phyloP scores from a whole-genome alignment of 2,113 vertebrate genomes.

The Aspidoscelis tigris region DNA sequence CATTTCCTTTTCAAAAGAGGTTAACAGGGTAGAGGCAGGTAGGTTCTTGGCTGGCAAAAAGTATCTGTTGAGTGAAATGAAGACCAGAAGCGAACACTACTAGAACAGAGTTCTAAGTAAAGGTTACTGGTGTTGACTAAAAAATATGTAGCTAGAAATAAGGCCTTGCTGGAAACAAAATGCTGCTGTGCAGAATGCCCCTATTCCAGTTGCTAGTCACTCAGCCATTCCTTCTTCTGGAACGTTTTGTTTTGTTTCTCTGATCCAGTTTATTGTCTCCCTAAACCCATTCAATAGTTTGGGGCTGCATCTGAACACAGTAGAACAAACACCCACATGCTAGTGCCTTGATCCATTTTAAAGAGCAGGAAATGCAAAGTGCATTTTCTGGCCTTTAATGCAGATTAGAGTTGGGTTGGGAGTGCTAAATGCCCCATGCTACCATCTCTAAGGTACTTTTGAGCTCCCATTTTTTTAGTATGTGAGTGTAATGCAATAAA shows the following conservation, averaged over 20 bases:
- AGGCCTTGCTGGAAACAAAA: neutral
- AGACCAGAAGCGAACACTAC: neutral
- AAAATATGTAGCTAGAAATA: neutral
- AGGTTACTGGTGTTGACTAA: neutral
- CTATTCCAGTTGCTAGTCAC: neutral
- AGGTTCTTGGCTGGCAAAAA: conserved; percentile 4
- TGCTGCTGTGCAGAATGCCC: neutral
- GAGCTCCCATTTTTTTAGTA: no score
- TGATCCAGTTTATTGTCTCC: neutral
- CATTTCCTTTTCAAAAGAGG: conserved; percentile 29
- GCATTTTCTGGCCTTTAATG: no score
- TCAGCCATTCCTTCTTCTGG: neutral
- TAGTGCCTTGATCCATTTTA: no score
- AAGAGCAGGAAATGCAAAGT: no score
- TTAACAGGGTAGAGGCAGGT: conserved; percentile 14
- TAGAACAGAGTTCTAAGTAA: no score
- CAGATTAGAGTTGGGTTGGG: no score
- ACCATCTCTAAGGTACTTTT: no score
- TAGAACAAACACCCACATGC: no score
- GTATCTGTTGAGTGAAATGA: conserved; percentile 16
- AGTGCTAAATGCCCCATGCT: no score
- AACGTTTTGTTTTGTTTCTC: neutral
- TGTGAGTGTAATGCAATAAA: no score
- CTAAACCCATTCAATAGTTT: no score
- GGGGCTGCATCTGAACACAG: no score